Percentiles rank a stretch among this genome's conserved stretches.
These are phyloP conservation scores for Alethe diademata DNA, from an alignment of 2,113 vertebrate genomes.

Conservation along the genomic window DNA sequence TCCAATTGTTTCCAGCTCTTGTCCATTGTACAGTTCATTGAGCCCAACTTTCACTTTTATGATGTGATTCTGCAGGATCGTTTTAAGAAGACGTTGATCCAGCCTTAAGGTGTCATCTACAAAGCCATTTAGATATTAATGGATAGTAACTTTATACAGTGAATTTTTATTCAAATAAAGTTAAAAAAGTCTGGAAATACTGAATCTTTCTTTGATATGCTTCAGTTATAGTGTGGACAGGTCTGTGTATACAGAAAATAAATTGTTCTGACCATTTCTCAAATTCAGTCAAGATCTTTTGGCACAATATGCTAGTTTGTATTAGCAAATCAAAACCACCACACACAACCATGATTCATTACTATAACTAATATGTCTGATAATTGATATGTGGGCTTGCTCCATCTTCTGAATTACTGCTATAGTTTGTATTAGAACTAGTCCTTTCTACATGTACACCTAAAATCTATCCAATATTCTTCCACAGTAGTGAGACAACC, in stretches of 20 bases:
- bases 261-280: neutral
- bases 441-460: neutral
- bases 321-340: too few species aligned
- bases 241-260: neutral
- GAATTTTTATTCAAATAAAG: neutral
- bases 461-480: neutral
- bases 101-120: conserved; percentile 88
- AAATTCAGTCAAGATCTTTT: neutral
- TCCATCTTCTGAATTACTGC: neutral
- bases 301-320: too few species aligned
- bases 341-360: neutral
- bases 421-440: neutral
- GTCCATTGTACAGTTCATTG: conserved; percentile 90
- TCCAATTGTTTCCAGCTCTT: conserved; percentile 88
- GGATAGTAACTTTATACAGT: neutral
- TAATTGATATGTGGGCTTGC: neutral
- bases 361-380: neutral
- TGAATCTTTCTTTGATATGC: neutral
- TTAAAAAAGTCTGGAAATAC: neutral
- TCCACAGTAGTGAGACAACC: neutral
- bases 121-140: conserved; percentile 15
- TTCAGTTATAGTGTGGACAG: neutral
- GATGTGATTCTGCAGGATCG: conserved; percentile 91
- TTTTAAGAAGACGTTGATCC: conserved; percentile 85
- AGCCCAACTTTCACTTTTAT: conserved; percentile 88